A percentile compares a stretch with the other conserved stretches of the same genome.
Evolutionary conservation across 1,140 invertebrate genomes (phyloP).

Genomic region (Acromyrmex heyeri): DNA sequence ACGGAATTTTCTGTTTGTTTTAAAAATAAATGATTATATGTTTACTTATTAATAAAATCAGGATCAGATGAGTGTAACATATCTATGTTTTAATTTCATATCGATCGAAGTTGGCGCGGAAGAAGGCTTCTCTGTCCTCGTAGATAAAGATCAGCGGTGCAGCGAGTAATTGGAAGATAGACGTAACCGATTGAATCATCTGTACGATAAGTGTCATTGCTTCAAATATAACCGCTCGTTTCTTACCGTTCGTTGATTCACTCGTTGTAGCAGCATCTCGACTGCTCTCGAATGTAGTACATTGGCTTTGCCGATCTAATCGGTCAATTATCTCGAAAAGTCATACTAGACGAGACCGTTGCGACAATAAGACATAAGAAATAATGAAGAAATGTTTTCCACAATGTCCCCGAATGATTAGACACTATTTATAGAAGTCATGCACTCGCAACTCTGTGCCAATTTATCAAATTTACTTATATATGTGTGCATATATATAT

Average conservation of each 20-base stretch:
- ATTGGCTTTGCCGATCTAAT: slow-evolving; percentile 44
- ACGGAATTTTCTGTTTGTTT: not conserved
- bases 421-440: not conserved
- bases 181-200: slow-evolving; percentile 62
- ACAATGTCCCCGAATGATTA: not conserved
- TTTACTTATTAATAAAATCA: not conserved
- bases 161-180: slow-evolving; percentile 58
- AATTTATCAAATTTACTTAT: not conserved
- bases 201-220: slow-evolving; percentile 57
- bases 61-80: not conserved
- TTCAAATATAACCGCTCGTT: slow-evolving; percentile 56
- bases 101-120: slow-evolving; percentile 52
- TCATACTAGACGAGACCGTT: not conserved
- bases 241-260: slow-evolving; percentile 60
- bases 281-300: slow-evolving; percentile 42
- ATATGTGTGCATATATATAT: too few species aligned
- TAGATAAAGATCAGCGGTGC: slow-evolving; percentile 53
- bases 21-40: not conserved
- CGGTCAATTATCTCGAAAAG: slow-evolving; percentile 23
- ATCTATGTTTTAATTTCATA: slow-evolving; percentile 35
- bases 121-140: slow-evolving; percentile 34
- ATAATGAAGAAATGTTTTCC: not conserved
- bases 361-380: not conserved
- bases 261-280: slow-evolving; percentile 51
- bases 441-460: not conserved